These are phyloP conservation scores for Epirrhoe tristata DNA, from an alignment of 2,888 invertebrate genomes.

Conservation along the genomic window DNA sequence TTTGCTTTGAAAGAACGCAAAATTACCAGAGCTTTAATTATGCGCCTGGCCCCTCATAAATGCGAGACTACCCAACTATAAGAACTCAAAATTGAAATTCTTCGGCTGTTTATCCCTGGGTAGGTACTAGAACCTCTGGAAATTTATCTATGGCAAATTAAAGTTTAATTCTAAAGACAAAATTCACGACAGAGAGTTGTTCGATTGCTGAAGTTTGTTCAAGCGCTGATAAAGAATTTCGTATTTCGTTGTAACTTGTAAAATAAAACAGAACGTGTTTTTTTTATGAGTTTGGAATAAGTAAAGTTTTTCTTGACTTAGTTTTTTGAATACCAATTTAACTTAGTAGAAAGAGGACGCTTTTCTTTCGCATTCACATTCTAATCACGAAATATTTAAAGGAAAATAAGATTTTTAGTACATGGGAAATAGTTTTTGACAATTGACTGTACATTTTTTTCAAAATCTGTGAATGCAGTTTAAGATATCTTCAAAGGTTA, in stretches of 20 bases:
- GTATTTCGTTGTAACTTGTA: conserved; percentile 53
- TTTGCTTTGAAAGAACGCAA: conserved; percentile 11
- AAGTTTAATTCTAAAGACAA: conserved; percentile 32
- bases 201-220: conserved; percentile 47
- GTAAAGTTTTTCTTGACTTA: background rate
- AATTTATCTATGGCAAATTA: conserved; percentile 40
- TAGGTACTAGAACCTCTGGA: conserved; percentile 23
- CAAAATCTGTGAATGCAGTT: too few species aligned
- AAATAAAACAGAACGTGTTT: conserved; percentile 49
- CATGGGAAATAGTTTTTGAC: too few species aligned
- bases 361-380: background rate
- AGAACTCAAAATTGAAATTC: conserved; percentile 53
- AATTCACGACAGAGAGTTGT: conserved; percentile 41
- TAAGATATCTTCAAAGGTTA: too few species aligned
- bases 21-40: conserved; percentile 40
- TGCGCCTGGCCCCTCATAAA: conserved; percentile 45
- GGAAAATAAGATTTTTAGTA: too few species aligned
- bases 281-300: background rate
- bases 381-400: too few species aligned
- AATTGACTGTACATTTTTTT: too few species aligned
- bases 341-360: background rate
- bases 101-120: conserved; percentile 46
- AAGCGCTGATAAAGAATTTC: conserved; percentile 50
- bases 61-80: conserved; percentile 43
- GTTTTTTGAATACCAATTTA: background rate